Conservation (phyloP, 2,888 invertebrate genomes). For the Cheilosia grossa region DNA sequence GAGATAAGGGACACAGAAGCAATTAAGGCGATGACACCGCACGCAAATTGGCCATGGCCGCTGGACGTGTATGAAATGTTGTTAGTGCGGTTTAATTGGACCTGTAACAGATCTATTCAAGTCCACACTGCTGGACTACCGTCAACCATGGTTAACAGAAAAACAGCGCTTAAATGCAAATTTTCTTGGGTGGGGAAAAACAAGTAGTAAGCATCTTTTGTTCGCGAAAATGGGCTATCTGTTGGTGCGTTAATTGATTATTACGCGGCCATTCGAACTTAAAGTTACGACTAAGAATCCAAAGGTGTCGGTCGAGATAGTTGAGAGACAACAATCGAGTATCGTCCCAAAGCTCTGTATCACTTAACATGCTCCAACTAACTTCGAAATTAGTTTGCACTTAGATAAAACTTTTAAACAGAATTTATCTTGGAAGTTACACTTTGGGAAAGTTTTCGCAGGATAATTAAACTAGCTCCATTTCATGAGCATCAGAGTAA, state of each 20-base stretch:
- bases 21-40: slow-evolving; percentile 17
- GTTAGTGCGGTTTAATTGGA: background rate
- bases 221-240: background rate
- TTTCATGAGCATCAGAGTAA: background rate
- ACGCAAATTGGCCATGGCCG: slow-evolving; percentile 29
- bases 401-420: slow-evolving; percentile 62
- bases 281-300: background rate
- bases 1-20: slow-evolving; percentile 3
- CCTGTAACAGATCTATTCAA: background rate
- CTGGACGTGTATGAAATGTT: background rate
- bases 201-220: background rate
- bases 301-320: background rate
- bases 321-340: slow-evolving; percentile 32
- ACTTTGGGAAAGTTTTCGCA: slow-evolving; percentile 55
- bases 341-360: slow-evolving; percentile 35
- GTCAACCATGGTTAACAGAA: background rate
- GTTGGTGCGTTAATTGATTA: background rate
- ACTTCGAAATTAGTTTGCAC: slow-evolving; percentile 65
- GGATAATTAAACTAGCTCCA: slow-evolving; percentile 55
- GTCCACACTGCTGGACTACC: background rate
- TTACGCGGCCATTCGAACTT: background rate
- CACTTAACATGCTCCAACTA: slow-evolving; percentile 58
- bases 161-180: slow-evolving; percentile 17
- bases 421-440: slow-evolving; percentile 60
- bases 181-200: background rate